Evolutionary conservation across 2,113 vertebrate species (phyloP).

Genomic region (Lepus americanus): DNA sequence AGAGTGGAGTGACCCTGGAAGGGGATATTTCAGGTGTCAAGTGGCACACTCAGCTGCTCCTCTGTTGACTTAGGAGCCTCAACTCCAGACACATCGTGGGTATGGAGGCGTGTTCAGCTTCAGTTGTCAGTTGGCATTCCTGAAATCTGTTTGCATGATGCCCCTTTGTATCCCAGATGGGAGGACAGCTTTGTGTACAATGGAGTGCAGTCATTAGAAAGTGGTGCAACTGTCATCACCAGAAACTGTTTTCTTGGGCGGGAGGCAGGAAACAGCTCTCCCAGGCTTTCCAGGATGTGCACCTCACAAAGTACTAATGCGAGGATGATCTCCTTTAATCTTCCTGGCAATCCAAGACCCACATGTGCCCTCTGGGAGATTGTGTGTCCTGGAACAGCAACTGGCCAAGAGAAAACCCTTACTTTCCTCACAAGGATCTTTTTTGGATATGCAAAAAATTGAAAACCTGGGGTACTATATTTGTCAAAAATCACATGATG

Average conservation of each 20-base stretch:
- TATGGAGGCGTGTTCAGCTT: neutral
- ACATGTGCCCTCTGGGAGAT: neutral
- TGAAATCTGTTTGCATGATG: neutral
- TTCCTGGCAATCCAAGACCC: neutral
- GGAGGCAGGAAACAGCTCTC: neutral
- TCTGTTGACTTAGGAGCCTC: neutral
- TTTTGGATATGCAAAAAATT: conserved; percentile 36
- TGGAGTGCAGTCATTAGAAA: neutral
- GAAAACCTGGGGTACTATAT: neutral
- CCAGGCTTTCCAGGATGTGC: neutral
- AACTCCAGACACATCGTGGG: neutral
- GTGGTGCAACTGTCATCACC: neutral
- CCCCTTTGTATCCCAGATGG: neutral
- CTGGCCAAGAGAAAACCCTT: neutral
- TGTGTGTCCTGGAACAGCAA: neutral
- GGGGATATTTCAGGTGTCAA: neutral
- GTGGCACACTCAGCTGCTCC: neutral
- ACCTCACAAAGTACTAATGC: neutral
- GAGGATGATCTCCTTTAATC: neutral
- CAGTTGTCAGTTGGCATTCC: neutral
- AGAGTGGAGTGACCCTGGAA: neutral
- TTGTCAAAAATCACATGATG: neutral
- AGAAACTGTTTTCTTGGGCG: neutral
- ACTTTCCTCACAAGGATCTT: neutral
- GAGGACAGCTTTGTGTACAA: neutral